Percentiles rank a stretch among this genome's conserved stretches.
These are phyloP conservation scores for Hanleya hanleyi DNA, from an alignment of 2,888 invertebrate genomes.

Conservation along the genomic window DNA sequence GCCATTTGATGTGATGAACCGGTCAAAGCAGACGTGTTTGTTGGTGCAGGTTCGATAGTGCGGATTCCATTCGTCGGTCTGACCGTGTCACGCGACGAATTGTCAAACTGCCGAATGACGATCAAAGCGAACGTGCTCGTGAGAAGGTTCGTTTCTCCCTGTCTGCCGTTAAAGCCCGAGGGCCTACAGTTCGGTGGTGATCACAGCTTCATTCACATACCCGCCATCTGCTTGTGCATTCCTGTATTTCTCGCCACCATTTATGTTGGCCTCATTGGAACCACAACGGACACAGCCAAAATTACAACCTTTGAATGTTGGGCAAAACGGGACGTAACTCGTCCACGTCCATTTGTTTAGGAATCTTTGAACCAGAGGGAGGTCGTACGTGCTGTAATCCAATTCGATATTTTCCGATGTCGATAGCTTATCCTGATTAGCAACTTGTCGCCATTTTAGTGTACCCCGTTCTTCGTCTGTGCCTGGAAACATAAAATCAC, in stretches of 20 bases:
- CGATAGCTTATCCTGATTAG: no score
- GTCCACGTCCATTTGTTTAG: conserved; percentile 43
- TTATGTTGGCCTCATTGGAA: not conserved
- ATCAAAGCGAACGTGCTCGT: no score
- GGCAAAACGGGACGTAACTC: conserved; percentile 53
- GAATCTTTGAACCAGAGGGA: conserved; percentile 54
- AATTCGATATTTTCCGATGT: conserved; percentile 5
- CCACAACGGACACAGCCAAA: not conserved
- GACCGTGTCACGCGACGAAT: no score
- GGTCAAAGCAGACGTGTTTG: no score
- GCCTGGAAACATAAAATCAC: no score
- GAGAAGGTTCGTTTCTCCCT: no score
- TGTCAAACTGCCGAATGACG: no score
- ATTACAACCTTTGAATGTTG: conserved; percentile 25
- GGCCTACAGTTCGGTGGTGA: no score
- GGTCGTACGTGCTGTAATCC: conserved; percentile 67
- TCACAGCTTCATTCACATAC: not conserved
- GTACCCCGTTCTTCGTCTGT: conserved; percentile 84
- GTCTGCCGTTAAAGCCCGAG: no score
- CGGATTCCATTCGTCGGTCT: no score
- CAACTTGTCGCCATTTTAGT: conserved; percentile 81
- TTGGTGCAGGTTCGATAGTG: no score
- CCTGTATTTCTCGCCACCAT: not conserved
- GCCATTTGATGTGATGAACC: no score
- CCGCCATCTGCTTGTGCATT: not conserved